phyloP scores from a whole-genome alignment of 2,888 invertebrate species.

The Drosophila borealis region DNA sequence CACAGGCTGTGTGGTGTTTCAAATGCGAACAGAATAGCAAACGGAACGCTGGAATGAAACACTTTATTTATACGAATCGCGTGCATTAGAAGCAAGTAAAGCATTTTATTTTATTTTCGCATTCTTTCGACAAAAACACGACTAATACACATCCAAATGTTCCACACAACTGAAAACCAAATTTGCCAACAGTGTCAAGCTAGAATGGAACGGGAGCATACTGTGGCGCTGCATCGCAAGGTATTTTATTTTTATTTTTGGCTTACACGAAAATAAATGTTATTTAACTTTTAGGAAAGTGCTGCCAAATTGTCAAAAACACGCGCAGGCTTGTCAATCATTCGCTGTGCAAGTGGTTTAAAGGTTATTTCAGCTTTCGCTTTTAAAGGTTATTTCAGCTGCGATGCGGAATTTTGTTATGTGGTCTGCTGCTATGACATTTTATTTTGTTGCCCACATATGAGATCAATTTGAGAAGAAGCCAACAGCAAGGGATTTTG shows the following conservation, averaged over 20 bases:
- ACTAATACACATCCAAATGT: neutral
- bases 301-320: conserved; percentile 14
- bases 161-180: neutral
- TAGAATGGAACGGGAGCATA: neutral
- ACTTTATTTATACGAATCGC: neutral
- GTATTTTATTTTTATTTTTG: too few species aligned
- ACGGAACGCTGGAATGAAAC: neutral
- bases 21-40: neutral
- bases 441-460: neutral
- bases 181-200: neutral
- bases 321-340: conserved; percentile 14
- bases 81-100: neutral
- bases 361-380: neutral
- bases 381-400: conserved; percentile 2
- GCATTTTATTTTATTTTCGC: neutral
- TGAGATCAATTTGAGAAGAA: neutral
- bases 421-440: neutral
- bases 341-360: neutral
- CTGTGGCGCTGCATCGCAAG: too few species aligned
- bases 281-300: neutral
- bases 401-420: neutral
- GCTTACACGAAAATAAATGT: neutral
- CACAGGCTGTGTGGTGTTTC: neutral
- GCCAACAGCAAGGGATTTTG: too few species aligned
- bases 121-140: too few species aligned